phyloP scores from a whole-genome alignment of 2,797 vertebrate species.

The Phoeniculus purpureus region DNA sequence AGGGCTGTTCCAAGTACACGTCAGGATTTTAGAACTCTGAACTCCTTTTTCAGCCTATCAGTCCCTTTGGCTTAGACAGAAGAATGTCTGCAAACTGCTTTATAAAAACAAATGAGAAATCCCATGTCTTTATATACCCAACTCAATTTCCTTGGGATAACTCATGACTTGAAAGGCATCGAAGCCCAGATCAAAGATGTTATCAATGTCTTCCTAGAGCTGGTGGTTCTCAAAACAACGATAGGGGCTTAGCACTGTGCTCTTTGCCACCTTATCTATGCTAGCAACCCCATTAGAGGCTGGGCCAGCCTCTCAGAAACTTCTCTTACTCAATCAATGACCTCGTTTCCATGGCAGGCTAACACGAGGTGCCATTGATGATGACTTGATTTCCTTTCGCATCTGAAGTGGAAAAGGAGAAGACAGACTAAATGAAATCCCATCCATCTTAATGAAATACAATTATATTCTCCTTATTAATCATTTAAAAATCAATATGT shows the following conservation, averaged over 20 bases:
- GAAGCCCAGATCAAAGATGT: not conserved
- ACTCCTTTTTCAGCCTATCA: not conserved
- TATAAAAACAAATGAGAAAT: not conserved
- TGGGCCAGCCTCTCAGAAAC: slow-evolving; percentile 77
- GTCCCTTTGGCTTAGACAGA: not conserved
- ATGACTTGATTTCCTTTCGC: slow-evolving; percentile 95
- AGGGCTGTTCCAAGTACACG: not conserved
- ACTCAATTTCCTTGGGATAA: not conserved
- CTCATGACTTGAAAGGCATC: not conserved
- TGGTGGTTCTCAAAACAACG: slow-evolving; percentile 9
- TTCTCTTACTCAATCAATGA: slow-evolving; percentile 84
- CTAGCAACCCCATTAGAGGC: slow-evolving; percentile 70
- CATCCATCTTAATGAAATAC: slow-evolving; percentile 99
- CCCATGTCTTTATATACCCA: not conserved
- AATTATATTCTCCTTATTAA: slow-evolving; percentile 99
- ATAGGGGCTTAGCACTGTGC: slow-evolving; percentile 16
- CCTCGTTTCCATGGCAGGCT: slow-evolving; percentile 96
- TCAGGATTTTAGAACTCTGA: not conserved
- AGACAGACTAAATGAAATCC: slow-evolving; percentile 99
- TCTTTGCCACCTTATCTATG: slow-evolving; percentile 56
- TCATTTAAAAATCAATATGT: slow-evolving; percentile 99
- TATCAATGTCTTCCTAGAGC: not conserved
- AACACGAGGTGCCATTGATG: slow-evolving; percentile 86
- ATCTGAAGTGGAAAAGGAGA: slow-evolving; percentile 95
- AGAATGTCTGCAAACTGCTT: not conserved